A percentile compares a stretch with the other conserved stretches of the same genome.
Conservation (phyloP, 2,888 invertebrate species). For the Minunthozetes semirufus region DNA sequence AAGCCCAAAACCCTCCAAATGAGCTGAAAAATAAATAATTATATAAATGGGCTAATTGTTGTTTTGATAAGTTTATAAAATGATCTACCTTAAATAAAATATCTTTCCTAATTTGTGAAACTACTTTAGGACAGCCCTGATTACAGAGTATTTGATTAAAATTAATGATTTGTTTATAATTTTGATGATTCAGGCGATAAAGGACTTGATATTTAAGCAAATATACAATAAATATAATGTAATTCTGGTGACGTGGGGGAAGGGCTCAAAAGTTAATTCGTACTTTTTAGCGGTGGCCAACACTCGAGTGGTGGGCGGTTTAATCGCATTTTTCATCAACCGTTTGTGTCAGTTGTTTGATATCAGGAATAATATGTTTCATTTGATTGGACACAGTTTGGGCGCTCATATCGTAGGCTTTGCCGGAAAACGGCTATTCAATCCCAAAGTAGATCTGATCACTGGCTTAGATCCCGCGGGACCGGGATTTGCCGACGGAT, state of each 20-base stretch:
- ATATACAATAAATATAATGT: slow-evolving; percentile 20
- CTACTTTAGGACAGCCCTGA: no score
- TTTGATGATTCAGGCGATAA: slow-evolving; percentile 8
- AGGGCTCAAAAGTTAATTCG: neutral
- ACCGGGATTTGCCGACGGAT: slow-evolving; percentile 9
- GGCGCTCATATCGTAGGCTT: slow-evolving; percentile 26
- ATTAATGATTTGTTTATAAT: no score
- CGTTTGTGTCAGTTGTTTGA: neutral
- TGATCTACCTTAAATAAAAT: no score
- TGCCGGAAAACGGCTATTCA: slow-evolving; percentile 14
- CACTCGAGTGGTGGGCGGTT: slow-evolving; percentile 25
- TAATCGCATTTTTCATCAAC: slow-evolving; percentile 22
- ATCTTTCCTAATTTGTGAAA: no score
- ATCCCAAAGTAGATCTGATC: slow-evolving; percentile 10
- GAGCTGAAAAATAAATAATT: no score
- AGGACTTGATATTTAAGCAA: slow-evolving; percentile 21
- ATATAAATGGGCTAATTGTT: no score
- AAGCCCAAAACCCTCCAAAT: no score
- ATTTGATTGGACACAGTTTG: slow-evolving; percentile 31
- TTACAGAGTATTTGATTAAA: no score
- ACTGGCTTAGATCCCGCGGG: slow-evolving; percentile 34
- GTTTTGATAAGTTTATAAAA: no score
- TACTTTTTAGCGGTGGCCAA: slow-evolving; percentile 28
- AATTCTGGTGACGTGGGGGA: slow-evolving; percentile 30
- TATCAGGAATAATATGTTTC: neutral